Conservation (phyloP, 2,797 vertebrate species). For the Ctenosaura bakeri region DNA sequence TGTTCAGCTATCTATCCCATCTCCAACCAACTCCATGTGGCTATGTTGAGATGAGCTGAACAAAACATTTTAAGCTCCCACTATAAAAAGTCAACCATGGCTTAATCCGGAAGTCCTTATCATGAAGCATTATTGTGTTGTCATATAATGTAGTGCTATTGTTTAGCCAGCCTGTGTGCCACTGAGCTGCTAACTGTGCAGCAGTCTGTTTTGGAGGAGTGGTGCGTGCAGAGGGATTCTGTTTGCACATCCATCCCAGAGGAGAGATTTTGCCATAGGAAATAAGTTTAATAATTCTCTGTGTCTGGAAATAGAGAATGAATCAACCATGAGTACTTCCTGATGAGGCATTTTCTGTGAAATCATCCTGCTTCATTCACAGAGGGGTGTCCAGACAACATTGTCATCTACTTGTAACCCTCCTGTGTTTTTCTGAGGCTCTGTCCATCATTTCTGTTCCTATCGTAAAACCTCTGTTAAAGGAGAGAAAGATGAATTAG, state of each 20-base stretch:
- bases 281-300: neutral
- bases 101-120: slow-evolving; percentile 23
- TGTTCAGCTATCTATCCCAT: neutral
- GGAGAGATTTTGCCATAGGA: neutral
- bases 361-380: neutral
- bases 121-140: slow-evolving; percentile 14
- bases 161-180: neutral
- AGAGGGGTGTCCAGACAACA: neutral
- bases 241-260: neutral
- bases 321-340: neutral
- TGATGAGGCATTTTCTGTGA: neutral
- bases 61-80: slow-evolving; percentile 16
- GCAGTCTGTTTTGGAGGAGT: neutral
- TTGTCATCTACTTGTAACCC: neutral
- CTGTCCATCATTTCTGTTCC: neutral
- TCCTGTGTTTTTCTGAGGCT: neutral
- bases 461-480: neutral
- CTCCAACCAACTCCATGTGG: neutral
- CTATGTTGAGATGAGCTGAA: neutral
- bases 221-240: neutral
- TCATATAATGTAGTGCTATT: neutral
- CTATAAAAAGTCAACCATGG: neutral
- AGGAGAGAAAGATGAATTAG: neutral
- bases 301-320: neutral
- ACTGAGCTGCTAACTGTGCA: neutral